These are phyloP conservation scores for Embiotoca jacksoni DNA, from an alignment of 2,113 vertebrate species.

Conservation along the genomic window DNA sequence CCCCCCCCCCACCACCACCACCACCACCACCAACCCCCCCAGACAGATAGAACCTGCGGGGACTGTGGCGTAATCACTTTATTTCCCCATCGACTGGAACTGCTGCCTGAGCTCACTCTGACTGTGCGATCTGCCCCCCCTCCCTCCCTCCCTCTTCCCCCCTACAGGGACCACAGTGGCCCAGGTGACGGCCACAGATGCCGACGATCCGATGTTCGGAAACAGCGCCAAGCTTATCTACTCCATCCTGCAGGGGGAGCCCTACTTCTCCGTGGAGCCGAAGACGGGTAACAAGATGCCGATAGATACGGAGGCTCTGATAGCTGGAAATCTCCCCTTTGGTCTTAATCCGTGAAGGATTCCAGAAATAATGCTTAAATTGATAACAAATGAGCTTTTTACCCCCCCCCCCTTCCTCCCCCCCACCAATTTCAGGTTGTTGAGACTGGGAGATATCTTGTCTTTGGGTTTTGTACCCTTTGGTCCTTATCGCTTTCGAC, in stretches of 20 bases:
- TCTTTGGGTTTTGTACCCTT: background rate
- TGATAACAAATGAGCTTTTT: no score
- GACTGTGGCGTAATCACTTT: slow-evolving; percentile 78
- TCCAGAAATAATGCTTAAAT: background rate
- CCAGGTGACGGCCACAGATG: slow-evolving; percentile 94
- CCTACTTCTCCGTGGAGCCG: slow-evolving; percentile 96
- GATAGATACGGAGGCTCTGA: background rate
- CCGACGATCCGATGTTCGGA: slow-evolving; percentile 89
- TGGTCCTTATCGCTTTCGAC: slow-evolving; percentile 27
- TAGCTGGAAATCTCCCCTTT: background rate
- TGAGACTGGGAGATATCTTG: background rate
- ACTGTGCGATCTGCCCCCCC: slow-evolving; percentile 42
- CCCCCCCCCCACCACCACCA: slow-evolving; percentile 36
- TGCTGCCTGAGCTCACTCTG: slow-evolving; percentile 60
- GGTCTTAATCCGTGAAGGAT: background rate
- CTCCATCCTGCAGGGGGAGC: slow-evolving; percentile 91
- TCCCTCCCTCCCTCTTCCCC: background rate
- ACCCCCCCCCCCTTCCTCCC: no score
- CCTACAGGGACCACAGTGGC: slow-evolving; percentile 90
- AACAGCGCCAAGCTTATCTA: slow-evolving; percentile 93
- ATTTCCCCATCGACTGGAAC: slow-evolving; percentile 73
- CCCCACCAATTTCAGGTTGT: background rate
- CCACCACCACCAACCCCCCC: slow-evolving; percentile 17
- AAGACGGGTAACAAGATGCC: slow-evolving; percentile 88
- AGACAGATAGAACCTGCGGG: slow-evolving; percentile 71